These are phyloP conservation scores for Anhinga anhinga DNA, from an alignment of 2,113 vertebrate genomes.

Conservation along the genomic window DNA sequence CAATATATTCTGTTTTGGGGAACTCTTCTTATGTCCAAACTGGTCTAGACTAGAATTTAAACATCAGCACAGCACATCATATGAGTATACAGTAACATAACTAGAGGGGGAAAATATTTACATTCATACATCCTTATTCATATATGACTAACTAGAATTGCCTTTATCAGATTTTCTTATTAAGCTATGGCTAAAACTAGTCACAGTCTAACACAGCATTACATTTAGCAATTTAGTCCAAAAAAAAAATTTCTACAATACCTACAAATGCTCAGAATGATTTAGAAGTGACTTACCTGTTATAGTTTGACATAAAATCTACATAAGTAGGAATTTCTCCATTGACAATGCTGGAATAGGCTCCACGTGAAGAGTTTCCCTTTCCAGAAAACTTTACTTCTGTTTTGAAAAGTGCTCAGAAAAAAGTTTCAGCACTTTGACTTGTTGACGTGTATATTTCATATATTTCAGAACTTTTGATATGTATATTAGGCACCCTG, in stretches of 20 bases:
- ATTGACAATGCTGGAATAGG: neutral
- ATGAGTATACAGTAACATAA: neutral
- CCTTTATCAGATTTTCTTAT: neutral
- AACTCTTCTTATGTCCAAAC: neutral
- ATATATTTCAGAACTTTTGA: no score
- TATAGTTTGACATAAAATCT: neutral
- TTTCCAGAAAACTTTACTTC: neutral
- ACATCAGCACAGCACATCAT: neutral
- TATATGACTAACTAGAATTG: neutral
- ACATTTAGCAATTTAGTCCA: neutral
- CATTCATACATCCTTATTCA: neutral
- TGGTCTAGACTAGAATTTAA: neutral
- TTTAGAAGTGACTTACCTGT: neutral
- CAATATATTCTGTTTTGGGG: rapidly evolving
- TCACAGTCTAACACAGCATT: neutral
- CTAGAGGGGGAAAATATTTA: neutral
- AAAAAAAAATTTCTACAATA: neutral
- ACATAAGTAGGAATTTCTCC: neutral
- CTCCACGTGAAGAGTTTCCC: neutral
- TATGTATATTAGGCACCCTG: neutral
- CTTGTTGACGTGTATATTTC: neutral
- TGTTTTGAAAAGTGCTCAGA: neutral
- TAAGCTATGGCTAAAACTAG: neutral
- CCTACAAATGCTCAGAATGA: neutral
- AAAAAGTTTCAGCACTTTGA: neutral